Evolutionary conservation across 2,888 invertebrate species (phyloP), one percentile per base, ranked within the genome.

Genomic region (Dryocosmus kuriphilus): DNA sequence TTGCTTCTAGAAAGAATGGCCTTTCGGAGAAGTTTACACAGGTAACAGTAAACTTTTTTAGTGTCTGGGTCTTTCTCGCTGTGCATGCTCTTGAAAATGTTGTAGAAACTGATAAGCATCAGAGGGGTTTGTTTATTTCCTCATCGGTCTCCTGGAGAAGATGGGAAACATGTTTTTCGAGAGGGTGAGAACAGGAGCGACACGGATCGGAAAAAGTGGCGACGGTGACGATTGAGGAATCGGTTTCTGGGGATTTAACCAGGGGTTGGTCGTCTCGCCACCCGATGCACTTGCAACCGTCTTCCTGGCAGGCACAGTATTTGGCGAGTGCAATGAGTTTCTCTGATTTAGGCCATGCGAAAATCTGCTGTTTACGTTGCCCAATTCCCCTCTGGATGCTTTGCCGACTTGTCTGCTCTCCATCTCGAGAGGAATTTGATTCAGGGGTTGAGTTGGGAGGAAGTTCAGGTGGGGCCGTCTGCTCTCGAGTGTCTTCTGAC

Each of bases 61-160:
- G 98, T 98, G 88, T 98, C 98, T 71, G 95, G 94, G 90, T 98
- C 98, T 85, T 97, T 96, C 86, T 98, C 98, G 74, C 96, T 94
- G 86, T 97, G 97, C 94, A 98, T 97, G 60, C 97, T 96, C 94
- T 97, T 96, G 89, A 97, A 98, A 80, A 99, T 95, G 89, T 98
- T 98, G 89, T 99, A 98, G 61, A 98, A 97, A 91, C 99, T 98
- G 16, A 98, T 97, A 19, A 98, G 97, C 88, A 98, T 98, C 97
- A 96, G 0, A 98, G 93, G 19, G 98, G 92, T 76, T 96, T 94
- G 90, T 98, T 97, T 81, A 98, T 93, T 87, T 98, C 97, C 0
- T 96, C 94, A 65, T 96, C 96, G 0, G 95, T 93, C 71, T 97
- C 94, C 1, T 94, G 94, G 86, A 95, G 94, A 62, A 98, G 92